Base-by-base conservation (phyloP, 2,797 vertebrate species). In the Typhlichthys subterraneus region DNA sequence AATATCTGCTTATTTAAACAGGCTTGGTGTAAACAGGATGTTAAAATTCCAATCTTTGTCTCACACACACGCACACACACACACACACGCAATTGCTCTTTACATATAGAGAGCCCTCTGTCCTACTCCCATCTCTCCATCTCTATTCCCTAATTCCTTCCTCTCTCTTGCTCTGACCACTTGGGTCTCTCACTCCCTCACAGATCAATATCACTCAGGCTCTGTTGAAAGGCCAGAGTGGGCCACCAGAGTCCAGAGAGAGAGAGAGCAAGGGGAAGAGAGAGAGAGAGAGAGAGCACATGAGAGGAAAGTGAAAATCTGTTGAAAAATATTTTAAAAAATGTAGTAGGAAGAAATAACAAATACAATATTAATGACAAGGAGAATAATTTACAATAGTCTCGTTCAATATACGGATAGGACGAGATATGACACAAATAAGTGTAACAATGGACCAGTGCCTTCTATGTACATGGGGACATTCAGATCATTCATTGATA, bases 171-270 rank as follows among this genome's bases (percentile, higher is more conserved):
- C 65, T 71, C 54, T 23, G 53, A 65, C 59, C 51, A 53, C 66
- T 66, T 62, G 11, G 65, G 74, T 79, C 60, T 57, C 45, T 23
- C 53, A 54, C 46, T 58, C 65, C 67, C 61, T 70, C 67, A 42
- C 38, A 53, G 73, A 79, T 71, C 54, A 1, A 80, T 79, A 75
- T 59, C 76, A 82, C 59, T 82, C 62, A 52, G 67, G 51, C 67
- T 76, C 73, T 17, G 72, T 68, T 65, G 54, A 23, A 53, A 69
- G 48, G 69, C 70, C 66, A 74, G 75, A 84, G 77, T 29, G 66
- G 76, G 74, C 75, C 54, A 62, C 50, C 51, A 4, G 46, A 74
- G 75, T 69, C 61, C 47, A 63, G 67, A 56, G 57, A 47, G 42
- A 38, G 38, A 57, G 64, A 45, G 52, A 29, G 62, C 45, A 57